Evolutionary conservation across 2,888 invertebrate genomes (phyloP).

Genomic region (Pimpla rufipes): DNA sequence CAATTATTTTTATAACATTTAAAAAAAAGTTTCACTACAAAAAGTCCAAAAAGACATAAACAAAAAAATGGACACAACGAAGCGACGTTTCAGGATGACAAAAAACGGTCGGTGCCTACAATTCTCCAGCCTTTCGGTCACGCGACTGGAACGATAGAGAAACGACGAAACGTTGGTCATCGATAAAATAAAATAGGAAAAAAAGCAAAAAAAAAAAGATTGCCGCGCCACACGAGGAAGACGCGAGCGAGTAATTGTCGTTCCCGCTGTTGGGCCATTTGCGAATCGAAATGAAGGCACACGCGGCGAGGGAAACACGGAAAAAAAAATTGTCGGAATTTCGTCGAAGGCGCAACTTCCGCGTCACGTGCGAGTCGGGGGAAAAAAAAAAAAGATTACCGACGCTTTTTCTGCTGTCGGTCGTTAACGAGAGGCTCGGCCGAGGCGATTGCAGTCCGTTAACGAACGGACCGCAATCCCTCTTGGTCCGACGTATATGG

Average conservation of each 20-base stretch:
- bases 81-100: background rate
- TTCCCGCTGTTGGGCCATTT: constrained; percentile 24
- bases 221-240: background rate
- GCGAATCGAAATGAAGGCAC: constrained; percentile 36
- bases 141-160: constrained; percentile 7
- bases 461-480: constrained; percentile 64
- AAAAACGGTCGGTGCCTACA: background rate
- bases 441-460: constrained; percentile 62
- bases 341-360: constrained; percentile 45
- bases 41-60: too few species aligned
- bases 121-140: background rate
- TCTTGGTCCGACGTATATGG: constrained; percentile 30
- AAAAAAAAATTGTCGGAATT: constrained; percentile 36
- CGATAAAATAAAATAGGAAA: constrained; percentile 3
- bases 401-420: constrained; percentile 43
- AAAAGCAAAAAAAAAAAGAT: constrained; percentile 19
- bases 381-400: constrained; percentile 33
- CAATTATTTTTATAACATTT: too few species aligned
- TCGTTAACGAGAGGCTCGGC: constrained; percentile 59
- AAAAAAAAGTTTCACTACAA: too few species aligned
- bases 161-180: background rate
- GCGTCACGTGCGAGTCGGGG: constrained; percentile 12
- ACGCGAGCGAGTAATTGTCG: constrained; percentile 34
- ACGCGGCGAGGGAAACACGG: background rate
- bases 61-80: too few species aligned